Evolutionary conservation across 2,888 invertebrate species (phyloP), one percentile per base, ranked within the genome.

Genomic region (Conus canariensis): DNA sequence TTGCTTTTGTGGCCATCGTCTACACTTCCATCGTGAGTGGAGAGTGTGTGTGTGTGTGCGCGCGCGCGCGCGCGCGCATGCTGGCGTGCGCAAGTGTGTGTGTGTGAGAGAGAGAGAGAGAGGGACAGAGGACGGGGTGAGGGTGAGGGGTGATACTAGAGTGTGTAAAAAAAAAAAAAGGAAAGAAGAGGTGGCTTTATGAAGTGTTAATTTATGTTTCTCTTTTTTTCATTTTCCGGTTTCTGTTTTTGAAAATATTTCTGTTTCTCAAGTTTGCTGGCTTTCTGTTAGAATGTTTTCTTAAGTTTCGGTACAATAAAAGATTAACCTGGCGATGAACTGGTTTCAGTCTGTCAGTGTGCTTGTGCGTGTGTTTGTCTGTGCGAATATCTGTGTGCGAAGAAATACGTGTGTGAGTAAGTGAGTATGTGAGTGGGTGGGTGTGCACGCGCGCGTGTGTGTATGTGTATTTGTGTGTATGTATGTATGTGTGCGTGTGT

Each of bases 21-120:
- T 92, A 92, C 85, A 92, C 92, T 0, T 67, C 91, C n/a, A 87
- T 92, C 85, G 92, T 92, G 90, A 90, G 92, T 90, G 10, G 56
- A n/a, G n/a, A n/a, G n/a, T n/a, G n/a, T n/a, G n/a, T n/a, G n/a
- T n/a, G n/a, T n/a, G n/a, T n/a, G 70, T 70, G 70, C 1, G 70
- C 7, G 70, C 7, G 70, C 7, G 70, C 7, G 70, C 7, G 70
- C 19, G 70, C 19, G 70, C 7, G 70, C 19, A 8, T 70, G 70
- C 19, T 5, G 1, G 70, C 19, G 70, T 70, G 70, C 19, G 70
- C 22, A 19, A 16, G 70, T 70, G 70, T 70, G 70, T 70, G 70
- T 70, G 70, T 70, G 70, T 70, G 70, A 30, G 30, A 30, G 30
- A 30, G 30, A 30, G 30, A 30, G 30, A 30, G 30, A 30, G 30